phyloP scores from a whole-genome alignment of 2,888 invertebrate species.

The Hemaris fuciformis region DNA sequence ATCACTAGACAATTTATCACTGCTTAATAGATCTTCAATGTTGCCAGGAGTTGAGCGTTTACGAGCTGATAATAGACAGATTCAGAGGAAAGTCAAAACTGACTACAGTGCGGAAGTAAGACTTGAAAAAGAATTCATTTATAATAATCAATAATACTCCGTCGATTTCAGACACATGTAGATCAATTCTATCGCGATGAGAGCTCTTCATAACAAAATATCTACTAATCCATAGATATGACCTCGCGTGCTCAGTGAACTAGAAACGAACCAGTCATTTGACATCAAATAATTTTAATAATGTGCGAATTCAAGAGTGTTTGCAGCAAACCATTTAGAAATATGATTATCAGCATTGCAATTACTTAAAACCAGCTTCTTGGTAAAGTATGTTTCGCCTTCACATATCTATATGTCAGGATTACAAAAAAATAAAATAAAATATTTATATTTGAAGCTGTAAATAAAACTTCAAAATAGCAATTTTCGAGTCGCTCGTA shows the following conservation, averaged over 20 bases:
- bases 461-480: background rate
- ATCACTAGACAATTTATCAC: no score
- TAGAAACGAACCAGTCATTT: constrained; percentile 35
- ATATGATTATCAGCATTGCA: background rate
- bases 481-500: background rate
- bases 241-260: constrained; percentile 47
- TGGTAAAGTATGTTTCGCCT: background rate
- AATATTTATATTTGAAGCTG: no score
- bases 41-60: no score
- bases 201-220: background rate
- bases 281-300: constrained; percentile 38
- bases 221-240: constrained; percentile 22
- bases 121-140: background rate
- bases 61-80: no score
- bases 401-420: no score
- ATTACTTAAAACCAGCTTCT: no score
- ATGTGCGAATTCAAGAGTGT: constrained; percentile 28
- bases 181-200: background rate
- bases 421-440: no score
- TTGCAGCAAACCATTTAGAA: background rate
- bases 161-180: constrained; percentile 1
- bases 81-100: no score
- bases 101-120: background rate
- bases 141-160: background rate
- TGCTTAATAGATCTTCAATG: no score